phyloP scores from a whole-genome alignment of 2,888 invertebrate species.

The Netelia melanura region DNA sequence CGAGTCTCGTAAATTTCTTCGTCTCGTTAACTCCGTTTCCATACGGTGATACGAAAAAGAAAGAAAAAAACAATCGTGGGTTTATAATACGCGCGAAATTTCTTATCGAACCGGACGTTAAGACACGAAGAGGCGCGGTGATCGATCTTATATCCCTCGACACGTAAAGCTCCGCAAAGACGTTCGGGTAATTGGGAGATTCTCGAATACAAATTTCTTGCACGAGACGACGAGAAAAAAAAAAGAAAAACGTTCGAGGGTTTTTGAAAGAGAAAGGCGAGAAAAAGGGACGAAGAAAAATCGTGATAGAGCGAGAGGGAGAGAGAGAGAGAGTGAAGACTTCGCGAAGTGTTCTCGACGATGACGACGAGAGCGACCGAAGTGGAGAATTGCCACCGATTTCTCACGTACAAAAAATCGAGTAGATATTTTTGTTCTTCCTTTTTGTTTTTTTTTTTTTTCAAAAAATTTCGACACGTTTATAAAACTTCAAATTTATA shows the following conservation, averaged over 20 bases:
- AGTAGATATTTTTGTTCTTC: no score
- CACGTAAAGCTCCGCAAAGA: no score
- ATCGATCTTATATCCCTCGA: not conserved
- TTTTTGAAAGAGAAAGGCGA: not conserved
- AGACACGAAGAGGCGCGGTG: not conserved
- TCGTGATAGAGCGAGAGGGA: not conserved
- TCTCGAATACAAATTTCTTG: no score
- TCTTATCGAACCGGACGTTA: no score
- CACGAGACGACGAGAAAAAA: no score
- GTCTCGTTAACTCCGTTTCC: not conserved
- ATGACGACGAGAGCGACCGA: constrained; percentile 50
- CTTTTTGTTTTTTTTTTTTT: not conserved
- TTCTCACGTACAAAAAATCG: constrained; percentile 4
- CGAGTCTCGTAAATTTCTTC: constrained; percentile 8
- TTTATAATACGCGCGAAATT: not conserved
- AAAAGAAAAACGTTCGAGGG: no score
- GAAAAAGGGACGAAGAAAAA: constrained; percentile 4
- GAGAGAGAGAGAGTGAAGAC: constrained; percentile 18
- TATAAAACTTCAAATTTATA: not conserved
- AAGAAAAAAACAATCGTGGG: not conserved
- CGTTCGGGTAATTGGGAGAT: no score
- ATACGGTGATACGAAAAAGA: not conserved
- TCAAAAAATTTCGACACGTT: constrained; percentile 3
- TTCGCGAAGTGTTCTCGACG: constrained; percentile 26
- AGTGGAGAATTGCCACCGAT: constrained; percentile 47